Evolutionary conservation across 2,113 vertebrate genomes (phyloP).

Genomic region (Bufo bufo): DNA sequence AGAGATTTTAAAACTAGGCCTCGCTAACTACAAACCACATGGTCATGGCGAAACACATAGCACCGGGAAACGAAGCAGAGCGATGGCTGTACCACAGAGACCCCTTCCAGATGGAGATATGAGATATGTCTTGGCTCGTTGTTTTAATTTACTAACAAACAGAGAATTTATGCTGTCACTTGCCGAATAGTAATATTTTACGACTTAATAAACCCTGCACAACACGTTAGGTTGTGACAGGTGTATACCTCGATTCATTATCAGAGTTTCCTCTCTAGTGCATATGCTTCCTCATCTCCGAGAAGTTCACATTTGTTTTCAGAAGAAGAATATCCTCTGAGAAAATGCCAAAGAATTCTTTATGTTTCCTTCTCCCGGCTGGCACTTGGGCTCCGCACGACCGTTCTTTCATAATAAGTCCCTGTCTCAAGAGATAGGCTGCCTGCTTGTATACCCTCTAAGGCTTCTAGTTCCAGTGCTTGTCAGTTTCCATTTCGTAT

Average conservation of each 20-base stretch:
- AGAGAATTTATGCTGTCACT: slow-evolving; percentile 52
- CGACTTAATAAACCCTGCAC: slow-evolving; percentile 50
- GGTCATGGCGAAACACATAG: slow-evolving; percentile 14
- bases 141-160: slow-evolving; percentile 53
- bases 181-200: slow-evolving; percentile 49
- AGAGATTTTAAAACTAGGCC: slow-evolving; percentile 26
- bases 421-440: slow-evolving; percentile 38
- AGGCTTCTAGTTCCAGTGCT: slow-evolving; percentile 3
- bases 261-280: slow-evolving; percentile 45
- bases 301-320: slow-evolving; percentile 56
- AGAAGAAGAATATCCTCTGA: slow-evolving; percentile 55
- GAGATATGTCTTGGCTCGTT: slow-evolving; percentile 29
- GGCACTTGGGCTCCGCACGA: slow-evolving; percentile 40
- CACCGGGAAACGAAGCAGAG: slow-evolving; percentile 26
- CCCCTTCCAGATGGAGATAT: slow-evolving; percentile 52
- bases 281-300: slow-evolving; percentile 48
- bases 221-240: slow-evolving; percentile 45
- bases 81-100: slow-evolving; percentile 30
- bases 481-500: slow-evolving; percentile 33
- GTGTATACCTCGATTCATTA: slow-evolving; percentile 51
- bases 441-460: slow-evolving; percentile 31
- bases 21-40: slow-evolving; percentile 15
- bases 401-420: slow-evolving; percentile 38
- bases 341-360: slow-evolving; percentile 55
- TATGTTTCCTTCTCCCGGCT: slow-evolving; percentile 49